Conservation (phyloP, 2,113 vertebrate genomes). For the Gambusia affinis region DNA sequence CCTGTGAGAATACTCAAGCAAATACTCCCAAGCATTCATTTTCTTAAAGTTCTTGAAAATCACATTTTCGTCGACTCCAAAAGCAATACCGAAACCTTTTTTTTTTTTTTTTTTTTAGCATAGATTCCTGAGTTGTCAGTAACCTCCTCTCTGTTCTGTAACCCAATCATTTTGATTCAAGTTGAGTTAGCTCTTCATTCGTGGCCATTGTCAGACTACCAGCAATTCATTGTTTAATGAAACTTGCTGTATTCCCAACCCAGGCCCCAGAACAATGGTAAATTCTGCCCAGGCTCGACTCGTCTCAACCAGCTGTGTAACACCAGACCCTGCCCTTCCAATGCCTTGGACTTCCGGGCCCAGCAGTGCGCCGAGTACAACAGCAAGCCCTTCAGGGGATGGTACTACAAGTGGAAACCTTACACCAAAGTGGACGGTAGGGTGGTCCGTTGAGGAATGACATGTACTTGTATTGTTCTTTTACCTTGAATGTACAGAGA, state of each 20-base stretch:
- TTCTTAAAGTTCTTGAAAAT: background rate
- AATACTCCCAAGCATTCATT: background rate
- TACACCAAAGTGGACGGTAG: constrained; percentile 98
- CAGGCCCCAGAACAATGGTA: constrained; percentile 94
- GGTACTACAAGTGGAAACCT: constrained; percentile 99
- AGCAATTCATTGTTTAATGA: background rate
- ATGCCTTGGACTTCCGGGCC: constrained; percentile 86
- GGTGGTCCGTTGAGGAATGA: background rate
- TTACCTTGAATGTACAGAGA: constrained; percentile 23
- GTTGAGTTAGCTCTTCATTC: background rate
- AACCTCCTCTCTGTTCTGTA: background rate
- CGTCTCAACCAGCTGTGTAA: constrained; percentile 92
- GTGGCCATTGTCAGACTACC: background rate
- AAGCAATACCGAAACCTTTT: background rate
- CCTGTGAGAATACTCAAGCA: background rate
- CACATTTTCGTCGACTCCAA: background rate
- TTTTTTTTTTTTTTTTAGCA: background rate
- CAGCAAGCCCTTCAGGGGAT: constrained; percentile 96
- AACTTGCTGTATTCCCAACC: constrained; percentile 1
- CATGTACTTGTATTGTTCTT: background rate
- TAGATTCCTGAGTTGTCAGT: background rate
- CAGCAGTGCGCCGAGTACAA: constrained; percentile 97
- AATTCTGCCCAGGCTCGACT: constrained; percentile 88
- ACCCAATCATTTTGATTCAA: background rate
- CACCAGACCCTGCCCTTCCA: constrained; percentile 78